Evolutionary conservation across 2,797 vertebrate genomes (phyloP).

Genomic region (Danio choprae): DNA sequence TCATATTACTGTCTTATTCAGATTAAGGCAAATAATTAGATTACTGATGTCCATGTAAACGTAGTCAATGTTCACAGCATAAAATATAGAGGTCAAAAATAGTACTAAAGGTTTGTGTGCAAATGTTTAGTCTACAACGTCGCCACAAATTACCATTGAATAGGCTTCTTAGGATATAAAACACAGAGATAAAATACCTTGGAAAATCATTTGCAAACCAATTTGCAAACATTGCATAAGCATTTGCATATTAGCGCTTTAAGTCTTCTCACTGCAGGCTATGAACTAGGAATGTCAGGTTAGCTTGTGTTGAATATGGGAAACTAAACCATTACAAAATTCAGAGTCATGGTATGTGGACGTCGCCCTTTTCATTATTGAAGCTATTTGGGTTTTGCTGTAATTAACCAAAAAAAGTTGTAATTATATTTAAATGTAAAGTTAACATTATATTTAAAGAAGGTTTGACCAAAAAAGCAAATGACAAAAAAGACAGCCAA

Average conservation of each 20-base stretch:
- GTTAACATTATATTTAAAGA: too few relatives aligned
- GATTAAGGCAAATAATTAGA: too few relatives aligned
- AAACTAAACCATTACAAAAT: not conserved
- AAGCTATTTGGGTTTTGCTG: too few relatives aligned
- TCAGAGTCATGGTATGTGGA: not conserved
- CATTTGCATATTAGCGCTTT: not conserved
- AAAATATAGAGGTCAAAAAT: not conserved
- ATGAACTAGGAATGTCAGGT: not conserved
- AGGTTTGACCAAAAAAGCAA: too few relatives aligned
- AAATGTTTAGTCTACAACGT: not conserved
- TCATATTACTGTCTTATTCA: too few relatives aligned
- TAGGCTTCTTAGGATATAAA: not conserved
- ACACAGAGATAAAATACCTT: constrained; percentile 33
- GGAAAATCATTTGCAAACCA: constrained; percentile 44
- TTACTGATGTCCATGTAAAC: too few relatives aligned
- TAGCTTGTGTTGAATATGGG: not conserved
- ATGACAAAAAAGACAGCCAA: too few relatives aligned
- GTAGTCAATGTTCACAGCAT: not conserved
- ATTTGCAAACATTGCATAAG: constrained; percentile 12
- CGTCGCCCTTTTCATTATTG: too few relatives aligned
- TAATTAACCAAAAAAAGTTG: too few relatives aligned
- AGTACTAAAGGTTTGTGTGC: not conserved
- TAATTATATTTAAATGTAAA: too few relatives aligned
- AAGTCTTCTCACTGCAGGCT: not conserved
- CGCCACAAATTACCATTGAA: constrained; percentile 19